Conservation (phyloP, 2,888 invertebrate genomes). For the Drosophila monieri region DNA sequence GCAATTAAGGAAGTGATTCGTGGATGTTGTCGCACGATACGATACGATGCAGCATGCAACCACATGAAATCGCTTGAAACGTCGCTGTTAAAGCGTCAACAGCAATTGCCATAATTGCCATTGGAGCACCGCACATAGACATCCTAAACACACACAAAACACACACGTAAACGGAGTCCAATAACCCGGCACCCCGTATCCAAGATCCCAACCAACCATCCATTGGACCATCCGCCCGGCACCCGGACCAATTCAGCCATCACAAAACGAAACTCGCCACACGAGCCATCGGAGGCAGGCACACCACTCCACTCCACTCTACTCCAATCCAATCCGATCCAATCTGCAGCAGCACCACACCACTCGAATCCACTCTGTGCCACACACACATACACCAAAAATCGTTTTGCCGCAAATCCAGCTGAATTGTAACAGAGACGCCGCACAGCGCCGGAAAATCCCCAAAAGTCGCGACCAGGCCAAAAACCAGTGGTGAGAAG, state of each 20-base stretch:
- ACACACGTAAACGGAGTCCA: slow-evolving; percentile 62
- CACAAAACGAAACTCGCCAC: slow-evolving; percentile 63
- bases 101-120: slow-evolving; percentile 78
- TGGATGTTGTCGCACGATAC: slow-evolving; percentile 46
- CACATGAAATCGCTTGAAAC: slow-evolving; percentile 71
- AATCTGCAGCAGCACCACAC: slow-evolving; percentile 62
- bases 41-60: slow-evolving; percentile 73
- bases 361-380: not conserved
- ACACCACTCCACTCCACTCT: slow-evolving; percentile 21
- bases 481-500: slow-evolving; percentile 61
- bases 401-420: slow-evolving; percentile 38
- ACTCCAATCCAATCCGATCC: slow-evolving; percentile 5
- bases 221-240: slow-evolving; percentile 21
- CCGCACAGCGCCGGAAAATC: slow-evolving; percentile 70
- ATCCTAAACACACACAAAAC: slow-evolving; percentile 5
- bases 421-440: slow-evolving; percentile 62
- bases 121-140: slow-evolving; percentile 63
- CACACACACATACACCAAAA: slow-evolving; percentile 10
- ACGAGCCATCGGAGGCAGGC: slow-evolving; percentile 74
- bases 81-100: slow-evolving; percentile 76
- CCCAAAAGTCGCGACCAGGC: slow-evolving; percentile 50
- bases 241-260: slow-evolving; percentile 37
- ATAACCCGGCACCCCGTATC: slow-evolving; percentile 59
- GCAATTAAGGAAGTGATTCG: slow-evolving; percentile 80
- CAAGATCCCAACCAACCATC: slow-evolving; percentile 34